Evolutionary conservation across 2,888 invertebrate genomes (phyloP).

Genomic region (Patella pellucida): DNA sequence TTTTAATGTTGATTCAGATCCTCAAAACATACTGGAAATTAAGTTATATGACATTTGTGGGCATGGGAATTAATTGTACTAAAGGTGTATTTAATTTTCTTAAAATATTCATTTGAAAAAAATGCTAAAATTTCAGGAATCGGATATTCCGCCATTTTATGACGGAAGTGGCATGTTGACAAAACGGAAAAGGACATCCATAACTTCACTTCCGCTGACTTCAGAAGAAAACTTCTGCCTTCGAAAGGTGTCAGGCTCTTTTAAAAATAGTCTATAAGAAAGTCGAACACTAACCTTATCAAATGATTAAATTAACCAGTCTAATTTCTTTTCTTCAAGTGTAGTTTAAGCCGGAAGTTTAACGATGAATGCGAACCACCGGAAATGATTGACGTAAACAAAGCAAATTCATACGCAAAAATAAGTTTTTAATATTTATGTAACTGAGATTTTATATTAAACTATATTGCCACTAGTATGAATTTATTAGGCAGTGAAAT

Average conservation of each 20-base stretch:
- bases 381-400: conserved; percentile 35
- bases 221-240: conserved; percentile 1
- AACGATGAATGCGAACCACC: conserved; percentile 31
- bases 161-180: conserved; percentile 49
- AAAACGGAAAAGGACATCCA: conserved; percentile 40
- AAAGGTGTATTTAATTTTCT: too few relatives aligned
- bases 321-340: background rate
- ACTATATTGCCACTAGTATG: too few relatives aligned
- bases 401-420: conserved; percentile 24
- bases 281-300: background rate
- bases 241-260: background rate
- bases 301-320: conserved; percentile 1
- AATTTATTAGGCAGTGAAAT: too few relatives aligned
- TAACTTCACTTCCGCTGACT: conserved; percentile 37
- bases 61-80: too few relatives aligned
- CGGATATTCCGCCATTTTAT: conserved; percentile 6
- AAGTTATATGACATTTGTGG: too few relatives aligned
- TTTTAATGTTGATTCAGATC: too few relatives aligned
- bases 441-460: too few relatives aligned
- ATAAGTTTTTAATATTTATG: too few relatives aligned
- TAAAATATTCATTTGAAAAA: too few relatives aligned
- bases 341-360: conserved; percentile 31
- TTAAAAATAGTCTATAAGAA: conserved; percentile 21
- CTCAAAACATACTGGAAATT: too few relatives aligned
- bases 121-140: background rate